These are phyloP conservation scores for Catalaphyllia jardinei DNA, from an alignment of 64 coral and sea anemone species.

Conservation along the genomic window DNA sequence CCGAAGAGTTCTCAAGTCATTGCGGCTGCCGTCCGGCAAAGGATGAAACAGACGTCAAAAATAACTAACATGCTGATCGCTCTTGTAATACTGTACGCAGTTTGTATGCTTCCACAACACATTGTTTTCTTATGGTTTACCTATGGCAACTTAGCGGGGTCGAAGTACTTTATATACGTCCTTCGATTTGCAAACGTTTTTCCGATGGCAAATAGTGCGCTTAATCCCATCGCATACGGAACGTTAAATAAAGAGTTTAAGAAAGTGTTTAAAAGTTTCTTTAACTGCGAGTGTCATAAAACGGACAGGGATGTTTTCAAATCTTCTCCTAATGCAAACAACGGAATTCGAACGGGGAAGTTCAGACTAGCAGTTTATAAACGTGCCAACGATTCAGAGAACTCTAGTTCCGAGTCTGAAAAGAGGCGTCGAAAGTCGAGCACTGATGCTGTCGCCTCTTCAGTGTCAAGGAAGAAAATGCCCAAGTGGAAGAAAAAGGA, in stretches of 20 bases:
- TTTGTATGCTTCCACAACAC: slow-evolving; percentile 92
- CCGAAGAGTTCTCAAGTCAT: slow-evolving; percentile 65
- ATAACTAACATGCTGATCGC: slow-evolving; percentile 82
- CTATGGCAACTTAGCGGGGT: slow-evolving; percentile 59
- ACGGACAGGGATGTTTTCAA: background rate
- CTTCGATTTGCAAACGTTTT: slow-evolving; percentile 90
- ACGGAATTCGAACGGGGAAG: slow-evolving; percentile 11
- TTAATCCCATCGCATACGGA: slow-evolving; percentile 90
- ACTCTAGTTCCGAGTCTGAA: background rate
- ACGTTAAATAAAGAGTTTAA: slow-evolving; percentile 91
- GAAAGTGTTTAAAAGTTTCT: slow-evolving; percentile 83
- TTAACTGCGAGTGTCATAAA: slow-evolving; percentile 64
- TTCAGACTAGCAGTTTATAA: slow-evolving; percentile 56
- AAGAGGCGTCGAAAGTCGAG: slow-evolving; percentile 20
- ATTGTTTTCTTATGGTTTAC: slow-evolving; percentile 65
- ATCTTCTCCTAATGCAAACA: background rate
- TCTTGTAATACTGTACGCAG: slow-evolving; percentile 74
- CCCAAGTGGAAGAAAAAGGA: background rate
- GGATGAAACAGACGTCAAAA: slow-evolving; percentile 66
- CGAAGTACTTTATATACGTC: slow-evolving; percentile 71
- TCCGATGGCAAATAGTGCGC: slow-evolving; percentile 90
- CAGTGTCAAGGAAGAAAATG: background rate
- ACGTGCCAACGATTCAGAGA: slow-evolving; percentile 16
- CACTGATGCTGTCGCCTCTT: background rate
- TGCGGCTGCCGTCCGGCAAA: slow-evolving; percentile 58